These are phyloP conservation scores for Nemoura dubitans DNA, from an alignment of 2,888 invertebrate genomes.

Conservation along the genomic window DNA sequence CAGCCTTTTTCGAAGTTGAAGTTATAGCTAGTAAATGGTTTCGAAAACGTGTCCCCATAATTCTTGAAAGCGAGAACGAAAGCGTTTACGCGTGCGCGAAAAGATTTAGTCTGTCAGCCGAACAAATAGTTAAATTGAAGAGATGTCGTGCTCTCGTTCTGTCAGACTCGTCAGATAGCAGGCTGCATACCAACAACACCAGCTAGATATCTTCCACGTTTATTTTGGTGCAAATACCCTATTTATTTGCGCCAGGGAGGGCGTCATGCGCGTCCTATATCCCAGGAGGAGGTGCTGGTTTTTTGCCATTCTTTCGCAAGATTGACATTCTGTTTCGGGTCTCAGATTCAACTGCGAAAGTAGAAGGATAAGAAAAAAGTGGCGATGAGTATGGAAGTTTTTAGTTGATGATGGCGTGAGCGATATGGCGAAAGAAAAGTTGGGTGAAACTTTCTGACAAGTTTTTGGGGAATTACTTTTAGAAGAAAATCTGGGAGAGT, in stretches of 20 bases:
- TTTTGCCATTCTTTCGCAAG: constrained; percentile 69
- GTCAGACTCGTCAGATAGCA: neutral
- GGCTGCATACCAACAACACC: constrained; percentile 3
- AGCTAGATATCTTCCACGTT: neutral
- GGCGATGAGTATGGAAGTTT: neutral
- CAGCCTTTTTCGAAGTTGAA: too few species aligned
- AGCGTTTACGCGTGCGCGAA: neutral
- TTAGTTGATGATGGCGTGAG: neutral
- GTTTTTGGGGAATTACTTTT: neutral
- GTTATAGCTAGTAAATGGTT: too few species aligned
- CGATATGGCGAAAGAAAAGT: neutral
- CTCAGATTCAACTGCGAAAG: constrained; percentile 62
- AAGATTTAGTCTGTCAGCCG: neutral
- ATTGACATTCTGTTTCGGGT: constrained; percentile 63
- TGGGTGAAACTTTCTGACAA: constrained; percentile 8
- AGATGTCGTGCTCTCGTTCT: constrained; percentile 1
- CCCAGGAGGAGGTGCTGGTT: constrained; percentile 59
- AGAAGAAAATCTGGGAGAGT: neutral
- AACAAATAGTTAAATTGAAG: neutral
- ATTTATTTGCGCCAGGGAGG: neutral
- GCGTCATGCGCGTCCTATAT: constrained; percentile 51
- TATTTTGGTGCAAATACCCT: constrained; percentile 2
- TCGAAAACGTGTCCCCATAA: neutral
- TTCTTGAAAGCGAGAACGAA: neutral
- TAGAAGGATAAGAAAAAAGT: constrained; percentile 14